Evolutionary conservation across 2,888 invertebrate species (phyloP).

Genomic region (Ophraella communa): DNA sequence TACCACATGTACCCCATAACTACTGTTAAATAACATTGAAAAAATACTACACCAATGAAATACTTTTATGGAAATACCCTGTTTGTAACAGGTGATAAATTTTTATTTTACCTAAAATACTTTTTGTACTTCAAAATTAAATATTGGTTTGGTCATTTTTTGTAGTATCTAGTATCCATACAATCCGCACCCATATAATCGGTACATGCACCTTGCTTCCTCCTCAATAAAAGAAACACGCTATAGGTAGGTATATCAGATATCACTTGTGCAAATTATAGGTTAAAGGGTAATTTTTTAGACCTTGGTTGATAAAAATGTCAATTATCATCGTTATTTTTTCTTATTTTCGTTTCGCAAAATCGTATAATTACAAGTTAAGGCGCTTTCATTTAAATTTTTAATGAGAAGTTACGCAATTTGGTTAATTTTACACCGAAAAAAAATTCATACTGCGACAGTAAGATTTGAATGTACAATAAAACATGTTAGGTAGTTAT

Average conservation of each 20-base stretch:
- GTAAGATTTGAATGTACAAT: too few relatives aligned
- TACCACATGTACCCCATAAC: too few relatives aligned
- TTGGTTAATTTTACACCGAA: conserved; percentile 29
- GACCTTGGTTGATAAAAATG: conserved; percentile 46
- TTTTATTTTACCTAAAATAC: too few relatives aligned
- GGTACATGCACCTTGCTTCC: conserved; percentile 1
- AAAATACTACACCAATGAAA: too few relatives aligned
- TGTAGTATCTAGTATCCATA: background rate
- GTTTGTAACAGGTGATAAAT: too few relatives aligned
- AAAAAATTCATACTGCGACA: too few relatives aligned
- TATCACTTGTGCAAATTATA: conserved; percentile 30
- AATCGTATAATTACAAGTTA: conserved; percentile 47
- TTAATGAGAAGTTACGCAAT: conserved; percentile 39
- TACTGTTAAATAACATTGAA: too few relatives aligned
- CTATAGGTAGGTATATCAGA: conserved; percentile 15
- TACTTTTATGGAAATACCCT: too few relatives aligned
- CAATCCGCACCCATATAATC: background rate
- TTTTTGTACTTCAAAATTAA: too few relatives aligned
- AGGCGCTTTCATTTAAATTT: conserved; percentile 45
- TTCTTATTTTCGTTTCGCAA: conserved; percentile 34
- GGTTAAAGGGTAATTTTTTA: conserved; percentile 31
- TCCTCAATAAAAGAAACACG: background rate
- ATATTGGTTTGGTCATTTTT: too few relatives aligned
- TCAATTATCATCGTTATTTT: conserved; percentile 43
- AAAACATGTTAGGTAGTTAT: too few relatives aligned